These are phyloP conservation scores for Pseudoips prasinana DNA, from an alignment of 2,888 invertebrate genomes.

Conservation along the genomic window DNA sequence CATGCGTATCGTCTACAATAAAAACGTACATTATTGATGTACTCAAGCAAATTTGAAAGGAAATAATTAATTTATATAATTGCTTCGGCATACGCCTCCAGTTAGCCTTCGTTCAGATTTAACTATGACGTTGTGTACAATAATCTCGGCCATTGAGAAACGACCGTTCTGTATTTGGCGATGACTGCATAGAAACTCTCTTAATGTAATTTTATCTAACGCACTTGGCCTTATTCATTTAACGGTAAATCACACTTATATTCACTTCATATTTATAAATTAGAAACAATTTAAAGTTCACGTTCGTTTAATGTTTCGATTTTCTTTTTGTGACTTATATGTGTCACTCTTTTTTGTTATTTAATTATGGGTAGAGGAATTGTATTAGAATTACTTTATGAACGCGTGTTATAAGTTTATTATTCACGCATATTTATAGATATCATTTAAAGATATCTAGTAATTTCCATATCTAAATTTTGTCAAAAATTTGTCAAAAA, in stretches of 20 bases:
- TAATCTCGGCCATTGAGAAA: constrained; percentile 56
- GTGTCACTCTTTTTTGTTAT: too few species aligned
- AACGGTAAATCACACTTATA: constrained; percentile 45
- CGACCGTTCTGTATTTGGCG: constrained; percentile 61
- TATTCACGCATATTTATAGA: too few species aligned
- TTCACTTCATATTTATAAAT: constrained; percentile 34
- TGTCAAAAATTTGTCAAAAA: too few species aligned
- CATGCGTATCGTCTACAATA: constrained; percentile 12
- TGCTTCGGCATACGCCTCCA: constrained; percentile 70
- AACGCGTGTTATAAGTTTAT: too few species aligned
- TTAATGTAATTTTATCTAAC: constrained; percentile 49
- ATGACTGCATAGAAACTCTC: constrained; percentile 63
- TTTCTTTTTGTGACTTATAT: too few species aligned
- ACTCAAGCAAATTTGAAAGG: constrained; percentile 69
- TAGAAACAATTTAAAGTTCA: too few species aligned
- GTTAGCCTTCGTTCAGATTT: constrained; percentile 73
- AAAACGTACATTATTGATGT: constrained; percentile 37
- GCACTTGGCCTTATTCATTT: constrained; percentile 54
- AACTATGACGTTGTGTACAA: constrained; percentile 63
- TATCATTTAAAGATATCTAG: too few species aligned
- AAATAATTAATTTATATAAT: constrained; percentile 76
- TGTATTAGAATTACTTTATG: too few species aligned
- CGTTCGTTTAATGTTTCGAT: too few species aligned
- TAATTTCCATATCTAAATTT: too few species aligned
- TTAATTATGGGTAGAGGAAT: too few species aligned